Base-by-base conservation (phyloP, 2,797 vertebrate genomes). In the Falco cherrug region DNA sequence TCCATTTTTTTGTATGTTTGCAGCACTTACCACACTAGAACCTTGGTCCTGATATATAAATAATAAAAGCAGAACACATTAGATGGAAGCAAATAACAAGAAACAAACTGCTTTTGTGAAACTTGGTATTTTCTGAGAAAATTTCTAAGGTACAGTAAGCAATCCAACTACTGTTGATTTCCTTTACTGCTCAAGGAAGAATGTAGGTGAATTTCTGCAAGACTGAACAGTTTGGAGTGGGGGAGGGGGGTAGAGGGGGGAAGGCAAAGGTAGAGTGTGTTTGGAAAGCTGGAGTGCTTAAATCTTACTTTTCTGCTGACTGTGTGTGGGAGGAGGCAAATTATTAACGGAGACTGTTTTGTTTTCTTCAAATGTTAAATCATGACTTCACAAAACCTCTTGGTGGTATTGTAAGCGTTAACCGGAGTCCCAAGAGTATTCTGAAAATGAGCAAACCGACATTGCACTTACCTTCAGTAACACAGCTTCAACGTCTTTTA, bases 211-310 rank as follows among this genome's bases (percentile, higher is more conserved):
- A 68, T 37, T 54, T 56, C 26, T n/a, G 39, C 43, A 35, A 71
- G 11, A 81, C 37, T 51, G 31, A n/a, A 17, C 0, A 37, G 11
- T 19, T 39, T 16, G 19, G 9, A 4, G 3, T 8, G 6, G 28
- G 16, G 13, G 1, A 5, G 26, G 1, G 1, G 0, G 1, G 17
- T 9, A 5, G 2, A 12, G 17, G 31, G 17, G 25, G 48, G 6
- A 2, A 45, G 81, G 35, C 78, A 75, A 60, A 77, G 47, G 33
- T 6, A 3, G 16, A 73, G 24, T 0, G 15, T 31, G 29, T 80
- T 54, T 74, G 60, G 9, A 63, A 81, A 86, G 51, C 74, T 15
- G 16, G 11, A 67, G 53, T 33, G 20, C 29, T 88, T 63, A 47
- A 84, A 70, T 54, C 25, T 64, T 13, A 33, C 33, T 77, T 51